These are phyloP conservation scores for Ochropleura leucogaster DNA, from an alignment of 2,888 invertebrate genomes.

Conservation along the genomic window DNA sequence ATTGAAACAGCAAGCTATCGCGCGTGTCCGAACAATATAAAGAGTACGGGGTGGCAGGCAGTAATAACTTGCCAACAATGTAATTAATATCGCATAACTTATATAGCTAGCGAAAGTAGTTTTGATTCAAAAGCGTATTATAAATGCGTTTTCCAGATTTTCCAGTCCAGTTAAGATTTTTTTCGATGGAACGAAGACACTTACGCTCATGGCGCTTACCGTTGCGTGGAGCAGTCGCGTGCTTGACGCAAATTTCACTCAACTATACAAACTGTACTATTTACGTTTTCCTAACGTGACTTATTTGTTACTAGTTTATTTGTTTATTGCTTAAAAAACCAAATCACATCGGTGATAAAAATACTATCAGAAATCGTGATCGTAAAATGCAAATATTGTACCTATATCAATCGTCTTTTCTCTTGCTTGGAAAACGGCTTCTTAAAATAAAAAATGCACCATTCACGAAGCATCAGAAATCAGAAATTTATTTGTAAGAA, in stretches of 20 bases:
- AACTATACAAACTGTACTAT: constrained; percentile 51
- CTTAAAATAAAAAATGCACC: not conserved
- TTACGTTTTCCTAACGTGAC: constrained; percentile 64
- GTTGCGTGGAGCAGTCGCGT: constrained; percentile 85
- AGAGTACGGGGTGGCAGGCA: constrained; percentile 55
- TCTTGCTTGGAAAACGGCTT: not conserved
- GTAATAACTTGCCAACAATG: constrained; percentile 70
- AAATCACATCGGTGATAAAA: constrained; percentile 1
- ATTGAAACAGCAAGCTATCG: constrained; percentile 48
- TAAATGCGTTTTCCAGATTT: constrained; percentile 83
- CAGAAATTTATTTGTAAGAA: too few relatives aligned
- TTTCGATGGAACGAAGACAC: constrained; percentile 79
- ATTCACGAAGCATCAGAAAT: not conserved
- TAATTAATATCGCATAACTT: constrained; percentile 81
- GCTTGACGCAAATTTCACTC: constrained; percentile 82
- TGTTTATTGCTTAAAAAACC: constrained; percentile 1
- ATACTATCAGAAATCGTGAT: not conserved
- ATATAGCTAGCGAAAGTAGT: constrained; percentile 84
- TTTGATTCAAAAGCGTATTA: constrained; percentile 82
- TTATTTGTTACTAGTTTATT: constrained; percentile 32
- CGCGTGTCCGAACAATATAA: constrained; percentile 65
- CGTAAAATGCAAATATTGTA: not conserved
- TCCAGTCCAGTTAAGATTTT: constrained; percentile 80
- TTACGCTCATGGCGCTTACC: constrained; percentile 80
- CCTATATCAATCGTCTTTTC: not conserved